Percentiles rank a stretch among this genome's conserved stretches.
These are phyloP conservation scores for Pammene aurita DNA, from an alignment of 2,888 invertebrate genomes.

Conservation along the genomic window DNA sequence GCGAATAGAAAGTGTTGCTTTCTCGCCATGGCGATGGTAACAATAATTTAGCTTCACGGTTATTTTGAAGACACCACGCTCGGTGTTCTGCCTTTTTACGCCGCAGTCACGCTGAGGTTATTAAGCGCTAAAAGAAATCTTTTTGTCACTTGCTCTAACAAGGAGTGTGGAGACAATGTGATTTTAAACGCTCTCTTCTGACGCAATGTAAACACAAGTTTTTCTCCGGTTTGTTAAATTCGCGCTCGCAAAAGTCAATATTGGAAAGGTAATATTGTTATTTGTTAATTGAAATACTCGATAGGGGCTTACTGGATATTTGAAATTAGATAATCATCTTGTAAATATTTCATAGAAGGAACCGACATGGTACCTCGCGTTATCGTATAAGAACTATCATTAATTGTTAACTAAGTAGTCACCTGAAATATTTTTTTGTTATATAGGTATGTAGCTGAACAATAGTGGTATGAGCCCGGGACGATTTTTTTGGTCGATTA, in stretches of 20 bases:
- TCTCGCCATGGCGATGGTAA: constrained; percentile 62
- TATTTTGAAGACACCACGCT: constrained; percentile 59
- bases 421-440: no score
- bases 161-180: constrained; percentile 44
- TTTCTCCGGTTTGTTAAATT: constrained; percentile 5
- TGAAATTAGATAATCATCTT: no score
- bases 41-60: constrained; percentile 63
- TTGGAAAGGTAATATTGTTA: neutral
- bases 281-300: no score
- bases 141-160: constrained; percentile 49
- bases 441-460: no score
- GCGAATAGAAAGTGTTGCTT: constrained; percentile 71
- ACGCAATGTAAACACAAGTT: constrained; percentile 34
- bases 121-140: constrained; percentile 45
- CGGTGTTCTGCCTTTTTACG: constrained; percentile 37
- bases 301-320: no score
- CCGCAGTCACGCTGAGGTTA: constrained; percentile 37
- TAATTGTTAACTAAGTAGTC: no score
- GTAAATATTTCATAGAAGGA: no score
- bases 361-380: no score
- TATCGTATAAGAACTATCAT: no score
- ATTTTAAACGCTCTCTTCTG: constrained; percentile 49
- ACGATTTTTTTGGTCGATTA: no score
- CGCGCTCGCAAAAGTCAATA: neutral
- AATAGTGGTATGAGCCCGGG: no score